These are phyloP conservation scores for Parus major DNA, from an alignment of 2,113 vertebrate species.

Conservation along the genomic window DNA sequence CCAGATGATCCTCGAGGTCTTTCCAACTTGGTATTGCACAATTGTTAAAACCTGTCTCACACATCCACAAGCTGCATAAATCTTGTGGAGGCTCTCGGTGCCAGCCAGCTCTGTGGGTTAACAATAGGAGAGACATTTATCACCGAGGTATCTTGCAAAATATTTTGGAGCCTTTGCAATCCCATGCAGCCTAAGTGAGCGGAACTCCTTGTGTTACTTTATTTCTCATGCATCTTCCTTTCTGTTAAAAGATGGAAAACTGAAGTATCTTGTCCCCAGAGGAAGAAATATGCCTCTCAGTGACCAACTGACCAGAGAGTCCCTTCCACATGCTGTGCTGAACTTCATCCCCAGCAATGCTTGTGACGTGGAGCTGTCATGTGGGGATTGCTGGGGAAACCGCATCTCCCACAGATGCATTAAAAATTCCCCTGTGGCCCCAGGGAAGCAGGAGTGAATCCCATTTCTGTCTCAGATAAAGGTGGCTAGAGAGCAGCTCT, in stretches of 20 bases:
- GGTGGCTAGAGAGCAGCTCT: not conserved
- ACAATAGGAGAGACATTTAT: not conserved
- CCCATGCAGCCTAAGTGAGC: not conserved
- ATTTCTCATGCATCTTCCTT: not conserved
- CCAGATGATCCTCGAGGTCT: not conserved
- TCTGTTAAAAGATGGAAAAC: not conserved
- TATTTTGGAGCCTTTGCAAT: not conserved
- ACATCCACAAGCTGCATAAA: not conserved
- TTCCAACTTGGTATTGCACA: not conserved
- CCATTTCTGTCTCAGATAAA: not conserved
- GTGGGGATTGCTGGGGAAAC: not conserved
- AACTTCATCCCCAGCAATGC: not conserved
- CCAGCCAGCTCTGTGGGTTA: not conserved
- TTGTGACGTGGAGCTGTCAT: not conserved
- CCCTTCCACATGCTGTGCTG: rapidly evolving
- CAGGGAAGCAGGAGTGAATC: not conserved
- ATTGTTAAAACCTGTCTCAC: not conserved
- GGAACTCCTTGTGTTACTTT: not conserved
- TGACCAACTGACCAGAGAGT: not conserved
- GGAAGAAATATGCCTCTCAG: not conserved
- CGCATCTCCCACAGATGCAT: rapidly evolving
- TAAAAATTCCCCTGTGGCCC: rapidly evolving
- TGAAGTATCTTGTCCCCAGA: not conserved
- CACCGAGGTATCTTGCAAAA: not conserved
- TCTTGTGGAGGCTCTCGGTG: not conserved